These are phyloP conservation scores for Psilanteris sp. DNA, from an alignment of 1,140 invertebrate genomes.

Conservation along the genomic window DNA sequence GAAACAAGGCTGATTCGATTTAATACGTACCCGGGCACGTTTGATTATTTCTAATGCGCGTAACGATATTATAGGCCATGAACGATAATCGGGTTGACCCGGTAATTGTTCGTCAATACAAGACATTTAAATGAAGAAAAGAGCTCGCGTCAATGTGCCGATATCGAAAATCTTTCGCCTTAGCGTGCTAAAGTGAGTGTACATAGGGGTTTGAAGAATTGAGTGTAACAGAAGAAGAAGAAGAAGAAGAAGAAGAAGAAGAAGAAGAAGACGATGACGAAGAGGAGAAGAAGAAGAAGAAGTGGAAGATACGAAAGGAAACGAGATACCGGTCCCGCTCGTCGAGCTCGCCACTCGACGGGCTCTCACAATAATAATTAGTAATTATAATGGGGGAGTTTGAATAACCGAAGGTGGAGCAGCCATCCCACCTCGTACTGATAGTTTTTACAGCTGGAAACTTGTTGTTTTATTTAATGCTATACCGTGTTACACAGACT, in stretches of 20 bases:
- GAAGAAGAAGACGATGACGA: slow-evolving; percentile 29
- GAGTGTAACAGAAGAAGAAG: not conserved
- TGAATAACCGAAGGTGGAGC: slow-evolving; percentile 78
- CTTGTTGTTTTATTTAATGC: slow-evolving; percentile 81
- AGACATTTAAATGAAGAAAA: slow-evolving; percentile 34
- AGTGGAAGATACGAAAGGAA: slow-evolving; percentile 27
- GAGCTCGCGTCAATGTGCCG: slow-evolving; percentile 51
- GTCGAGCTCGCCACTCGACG: slow-evolving; percentile 27
- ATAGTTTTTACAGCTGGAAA: slow-evolving; percentile 77
- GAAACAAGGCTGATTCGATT: slow-evolving; percentile 77
- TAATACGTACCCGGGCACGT: slow-evolving; percentile 56
- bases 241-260: not conserved
- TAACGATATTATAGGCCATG: slow-evolving; percentile 19
- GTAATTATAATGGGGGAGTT: slow-evolving; percentile 59
- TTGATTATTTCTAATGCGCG: slow-evolving; percentile 35
- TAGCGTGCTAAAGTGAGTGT: slow-evolving; percentile 44
- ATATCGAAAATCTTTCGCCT: slow-evolving; percentile 51
- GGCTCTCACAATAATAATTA: slow-evolving; percentile 55
- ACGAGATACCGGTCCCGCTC: slow-evolving; percentile 50
- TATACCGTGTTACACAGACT: slow-evolving; percentile 81
- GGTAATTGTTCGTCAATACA: slow-evolving; percentile 12
- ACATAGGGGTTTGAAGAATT: slow-evolving; percentile 47
- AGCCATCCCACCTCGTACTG: slow-evolving; percentile 81
- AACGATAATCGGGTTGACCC: slow-evolving; percentile 21
- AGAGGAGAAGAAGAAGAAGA: slow-evolving; percentile 1